Evolutionary conservation across 2,797 vertebrate species (phyloP).

Genomic region (Cichlasoma orientale): DNA sequence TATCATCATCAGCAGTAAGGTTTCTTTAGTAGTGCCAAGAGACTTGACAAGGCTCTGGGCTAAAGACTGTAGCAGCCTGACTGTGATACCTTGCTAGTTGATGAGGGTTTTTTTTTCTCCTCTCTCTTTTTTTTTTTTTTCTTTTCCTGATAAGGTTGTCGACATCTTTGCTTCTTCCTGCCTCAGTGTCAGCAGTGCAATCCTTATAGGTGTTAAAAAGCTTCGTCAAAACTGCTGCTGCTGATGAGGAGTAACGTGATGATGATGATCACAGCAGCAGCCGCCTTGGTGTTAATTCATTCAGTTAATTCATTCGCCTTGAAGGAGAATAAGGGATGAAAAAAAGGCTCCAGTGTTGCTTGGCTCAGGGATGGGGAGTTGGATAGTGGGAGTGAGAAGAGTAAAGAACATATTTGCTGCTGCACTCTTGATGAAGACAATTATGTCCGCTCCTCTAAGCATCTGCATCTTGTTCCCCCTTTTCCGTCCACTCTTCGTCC

Average conservation of each 20-base stretch:
- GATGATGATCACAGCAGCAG: conserved; percentile 68
- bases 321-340: conserved; percentile 48
- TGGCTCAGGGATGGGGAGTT: conserved; percentile 61
- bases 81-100: conserved; percentile 59
- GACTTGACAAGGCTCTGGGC: conserved; percentile 69
- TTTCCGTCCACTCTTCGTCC: conserved; percentile 30
- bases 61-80: conserved; percentile 63
- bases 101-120: neutral
- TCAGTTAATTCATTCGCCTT: conserved; percentile 73
- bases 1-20: conserved; percentile 54
- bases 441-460: conserved; percentile 54
- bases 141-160: conserved; percentile 65
- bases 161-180: conserved; percentile 71
- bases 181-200: conserved; percentile 69
- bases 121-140: neutral
- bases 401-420: conserved; percentile 43
- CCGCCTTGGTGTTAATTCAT: conserved; percentile 73
- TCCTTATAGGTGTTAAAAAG: conserved; percentile 71
- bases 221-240: conserved; percentile 62
- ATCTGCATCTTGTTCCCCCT: conserved; percentile 39
- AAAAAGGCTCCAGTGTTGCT: conserved; percentile 57
- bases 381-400: conserved; percentile 34
- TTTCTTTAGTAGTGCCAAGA: conserved; percentile 66
- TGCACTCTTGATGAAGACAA: conserved; percentile 56
- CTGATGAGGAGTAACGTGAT: conserved; percentile 61